phyloP scores from a whole-genome alignment of 1,140 invertebrate species.

The Adoxophyes honmai region DNA sequence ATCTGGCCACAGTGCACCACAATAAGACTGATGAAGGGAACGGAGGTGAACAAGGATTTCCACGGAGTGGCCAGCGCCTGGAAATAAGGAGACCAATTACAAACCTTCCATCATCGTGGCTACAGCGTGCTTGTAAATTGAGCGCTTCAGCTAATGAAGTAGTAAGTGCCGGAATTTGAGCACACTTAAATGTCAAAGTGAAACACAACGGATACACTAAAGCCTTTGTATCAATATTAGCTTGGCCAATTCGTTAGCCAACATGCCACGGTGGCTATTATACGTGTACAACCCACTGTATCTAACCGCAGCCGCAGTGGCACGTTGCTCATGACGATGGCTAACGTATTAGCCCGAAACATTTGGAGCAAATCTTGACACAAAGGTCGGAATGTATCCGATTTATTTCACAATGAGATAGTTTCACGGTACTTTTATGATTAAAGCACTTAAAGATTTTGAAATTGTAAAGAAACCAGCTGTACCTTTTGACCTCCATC shows the following conservation, averaged over 20 bases:
- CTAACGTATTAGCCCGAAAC: not conserved
- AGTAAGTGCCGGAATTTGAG: not conserved
- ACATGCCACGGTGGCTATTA: too few species aligned
- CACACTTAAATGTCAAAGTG: too few species aligned
- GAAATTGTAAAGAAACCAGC: too few species aligned
- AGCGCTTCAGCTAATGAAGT: not conserved
- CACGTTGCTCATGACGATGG: too few species aligned
- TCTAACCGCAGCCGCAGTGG: not conserved
- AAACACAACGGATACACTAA: too few species aligned
- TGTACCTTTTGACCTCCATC: slow-evolving; percentile 10
- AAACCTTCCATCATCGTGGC: not conserved
- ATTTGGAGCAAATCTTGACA: too few species aligned
- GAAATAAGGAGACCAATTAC: not conserved
- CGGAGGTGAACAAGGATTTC: slow-evolving; percentile 83
- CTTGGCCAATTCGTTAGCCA: too few species aligned
- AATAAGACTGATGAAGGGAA: slow-evolving; percentile 87
- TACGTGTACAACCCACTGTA: not conserved
- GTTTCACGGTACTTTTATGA: too few species aligned
- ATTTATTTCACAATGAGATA: too few species aligned
- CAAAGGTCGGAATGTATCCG: too few species aligned
- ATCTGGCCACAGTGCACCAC: slow-evolving; percentile 88
- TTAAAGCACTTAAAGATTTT: too few species aligned
- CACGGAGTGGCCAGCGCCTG: slow-evolving; percentile 79
- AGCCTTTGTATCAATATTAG: too few species aligned
- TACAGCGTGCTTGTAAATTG: not conserved